Evolutionary conservation across 2,888 invertebrate species (phyloP).

Genomic region (Agonopterix heracliana): DNA sequence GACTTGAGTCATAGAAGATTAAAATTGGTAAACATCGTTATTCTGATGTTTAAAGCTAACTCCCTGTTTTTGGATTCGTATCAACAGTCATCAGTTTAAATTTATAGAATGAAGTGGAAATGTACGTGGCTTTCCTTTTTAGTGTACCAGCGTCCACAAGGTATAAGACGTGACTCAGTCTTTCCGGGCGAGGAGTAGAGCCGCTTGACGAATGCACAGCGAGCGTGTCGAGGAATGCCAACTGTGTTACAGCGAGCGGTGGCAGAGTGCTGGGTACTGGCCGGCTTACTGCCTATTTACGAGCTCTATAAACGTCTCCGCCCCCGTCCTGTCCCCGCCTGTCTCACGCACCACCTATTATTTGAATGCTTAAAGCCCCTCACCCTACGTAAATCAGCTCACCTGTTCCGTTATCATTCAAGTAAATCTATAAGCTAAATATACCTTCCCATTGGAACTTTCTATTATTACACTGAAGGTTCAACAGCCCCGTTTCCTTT

Average conservation of each 20-base stretch:
- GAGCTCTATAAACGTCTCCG: conserved; percentile 38
- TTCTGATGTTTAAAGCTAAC: too few relatives aligned
- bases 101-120: too few relatives aligned
- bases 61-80: too few relatives aligned
- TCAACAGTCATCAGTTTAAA: too few relatives aligned
- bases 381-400: conserved; percentile 11
- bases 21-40: too few relatives aligned
- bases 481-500: conserved; percentile 32
- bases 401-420: conserved; percentile 14
- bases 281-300: conserved; percentile 38
- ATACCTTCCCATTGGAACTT: conserved; percentile 4
- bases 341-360: conserved; percentile 15
- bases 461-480: conserved; percentile 15
- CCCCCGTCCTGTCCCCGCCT: conserved; percentile 22
- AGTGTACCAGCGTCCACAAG: conserved; percentile 10
- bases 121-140: conserved; percentile 1
- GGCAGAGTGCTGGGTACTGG: conserved; percentile 20
- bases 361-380: conserved; percentile 8
- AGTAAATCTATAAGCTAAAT: conserved; percentile 4
- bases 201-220: conserved; percentile 19
- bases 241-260: conserved; percentile 11
- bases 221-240: conserved; percentile 33
- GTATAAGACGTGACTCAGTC: conserved; percentile 19
- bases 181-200: conserved; percentile 21
- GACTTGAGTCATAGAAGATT: too few relatives aligned